These are phyloP conservation scores for Deilephila elpenor DNA, from an alignment of 2,888 invertebrate species.

Conservation along the genomic window DNA sequence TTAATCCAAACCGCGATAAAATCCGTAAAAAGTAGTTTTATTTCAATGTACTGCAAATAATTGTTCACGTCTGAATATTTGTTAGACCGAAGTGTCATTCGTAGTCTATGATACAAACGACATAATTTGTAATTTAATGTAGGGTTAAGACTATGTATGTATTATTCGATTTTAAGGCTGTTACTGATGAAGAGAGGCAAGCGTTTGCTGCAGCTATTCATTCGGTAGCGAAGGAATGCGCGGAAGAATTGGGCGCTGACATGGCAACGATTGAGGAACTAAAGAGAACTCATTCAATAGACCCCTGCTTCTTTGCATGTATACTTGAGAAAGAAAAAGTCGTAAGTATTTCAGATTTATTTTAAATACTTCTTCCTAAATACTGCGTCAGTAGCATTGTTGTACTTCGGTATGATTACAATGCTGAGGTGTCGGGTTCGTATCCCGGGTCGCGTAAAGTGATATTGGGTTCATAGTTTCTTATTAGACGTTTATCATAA, in stretches of 20 bases:
- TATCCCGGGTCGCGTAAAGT: too few relatives aligned
- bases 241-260: slow-evolving; percentile 42
- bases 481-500: too few relatives aligned
- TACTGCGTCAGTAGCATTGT: not conserved
- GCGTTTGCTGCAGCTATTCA: slow-evolving; percentile 31
- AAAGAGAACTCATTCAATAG: slow-evolving; percentile 42
- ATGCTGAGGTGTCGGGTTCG: too few relatives aligned
- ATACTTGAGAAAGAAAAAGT: slow-evolving; percentile 37
- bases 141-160: not conserved
- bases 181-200: slow-evolving; percentile 30
- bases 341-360: slow-evolving; percentile 35
- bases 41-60: too few relatives aligned
- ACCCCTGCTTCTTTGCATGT: slow-evolving; percentile 55
- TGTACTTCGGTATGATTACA: too few relatives aligned
- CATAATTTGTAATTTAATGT: too few relatives aligned
- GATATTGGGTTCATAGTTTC: too few relatives aligned
- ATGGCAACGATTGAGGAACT: slow-evolving; percentile 42
- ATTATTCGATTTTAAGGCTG: not conserved
- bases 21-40: too few relatives aligned
- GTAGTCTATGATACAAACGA: too few relatives aligned
- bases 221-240: slow-evolving; percentile 39
- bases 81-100: too few relatives aligned
- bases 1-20: too few relatives aligned
- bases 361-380: not conserved
- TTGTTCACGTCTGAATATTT: too few relatives aligned